Evolutionary conservation across 1,140 invertebrate genomes (phyloP).

Genomic region (Hirudo medicinalis): DNA sequence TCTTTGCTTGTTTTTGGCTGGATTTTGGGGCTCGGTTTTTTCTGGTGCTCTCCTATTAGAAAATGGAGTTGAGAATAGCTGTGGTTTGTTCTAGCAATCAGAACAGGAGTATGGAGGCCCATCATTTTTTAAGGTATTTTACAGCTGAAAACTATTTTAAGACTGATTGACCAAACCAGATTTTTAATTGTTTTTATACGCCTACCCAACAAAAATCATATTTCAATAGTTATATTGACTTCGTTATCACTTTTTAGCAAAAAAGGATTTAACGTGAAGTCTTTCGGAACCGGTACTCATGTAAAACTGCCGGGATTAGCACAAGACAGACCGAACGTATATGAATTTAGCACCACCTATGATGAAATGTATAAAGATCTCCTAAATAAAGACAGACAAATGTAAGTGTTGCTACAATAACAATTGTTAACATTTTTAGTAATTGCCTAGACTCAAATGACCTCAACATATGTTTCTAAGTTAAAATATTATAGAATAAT

Average conservation of each 20-base stretch:
- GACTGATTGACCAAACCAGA: neutral
- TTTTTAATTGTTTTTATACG: neutral
- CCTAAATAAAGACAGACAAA: conserved; percentile 47
- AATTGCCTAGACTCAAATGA: neutral
- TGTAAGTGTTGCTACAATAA: conserved; percentile 46
- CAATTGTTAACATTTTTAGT: neutral
- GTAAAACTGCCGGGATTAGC: conserved; percentile 89
- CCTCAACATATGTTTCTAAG: neutral
- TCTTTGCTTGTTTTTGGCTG: too few relatives aligned
- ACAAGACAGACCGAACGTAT: conserved; percentile 88
- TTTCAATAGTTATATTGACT: conserved; percentile 1
- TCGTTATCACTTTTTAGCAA: conserved; percentile 49
- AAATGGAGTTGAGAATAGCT: conserved; percentile 56
- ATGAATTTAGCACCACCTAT: conserved; percentile 87
- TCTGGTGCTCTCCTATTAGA: too few relatives aligned
- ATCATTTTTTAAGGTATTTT: conserved; percentile 69
- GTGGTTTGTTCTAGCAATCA: conserved; percentile 98
- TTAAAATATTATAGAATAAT: too few relatives aligned
- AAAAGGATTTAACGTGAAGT: conserved; percentile 88
- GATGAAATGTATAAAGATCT: conserved; percentile 96
- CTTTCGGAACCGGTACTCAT: conserved; percentile 86
- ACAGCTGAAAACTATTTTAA: neutral
- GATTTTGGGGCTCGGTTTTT: too few relatives aligned
- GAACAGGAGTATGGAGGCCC: conserved; percentile 98
- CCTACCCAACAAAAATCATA: neutral